phyloP scores from a whole-genome alignment of 2,888 invertebrate species.

The Drosophila nr. medialis region DNA sequence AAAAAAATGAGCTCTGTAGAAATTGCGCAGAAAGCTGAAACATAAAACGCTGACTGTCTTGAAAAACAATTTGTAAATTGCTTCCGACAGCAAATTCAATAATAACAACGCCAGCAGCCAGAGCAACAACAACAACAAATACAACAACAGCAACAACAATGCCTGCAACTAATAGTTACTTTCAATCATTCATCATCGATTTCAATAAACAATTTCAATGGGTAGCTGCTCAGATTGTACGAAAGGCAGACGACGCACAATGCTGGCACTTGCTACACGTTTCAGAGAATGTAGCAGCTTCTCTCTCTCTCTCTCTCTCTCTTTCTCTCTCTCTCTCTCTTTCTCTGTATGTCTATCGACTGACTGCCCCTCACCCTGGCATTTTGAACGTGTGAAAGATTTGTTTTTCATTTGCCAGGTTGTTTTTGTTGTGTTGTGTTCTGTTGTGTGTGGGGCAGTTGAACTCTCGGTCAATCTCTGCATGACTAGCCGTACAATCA shows the following conservation, averaged over 20 bases:
- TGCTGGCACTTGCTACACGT: conserved; percentile 55
- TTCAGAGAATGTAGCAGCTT: conserved; percentile 22
- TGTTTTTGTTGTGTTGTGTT: conserved; percentile 10
- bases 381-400: conserved; percentile 73
- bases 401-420: conserved; percentile 61
- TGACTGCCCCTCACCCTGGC: conserved; percentile 20
- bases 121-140: conserved; percentile 16
- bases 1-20: conserved; percentile 25
- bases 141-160: conserved; percentile 31
- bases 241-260: conserved; percentile 61
- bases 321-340: neutral
- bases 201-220: conserved; percentile 79
- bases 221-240: conserved; percentile 46
- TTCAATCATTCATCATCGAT: conserved; percentile 79
- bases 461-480: conserved; percentile 57
- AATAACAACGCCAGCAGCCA: conserved; percentile 57
- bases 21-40: conserved; percentile 48
- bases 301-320: neutral
- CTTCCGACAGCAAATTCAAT: conserved; percentile 77
- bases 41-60: conserved; percentile 58
- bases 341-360: neutral
- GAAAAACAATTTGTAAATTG: conserved; percentile 79
- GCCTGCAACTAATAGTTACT: conserved; percentile 73
- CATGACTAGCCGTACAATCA: conserved; percentile 58
- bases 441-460: conserved; percentile 47